These are phyloP conservation scores for Streblospio benedicti DNA, from an alignment of 1,140 invertebrate genomes.

Conservation along the genomic window DNA sequence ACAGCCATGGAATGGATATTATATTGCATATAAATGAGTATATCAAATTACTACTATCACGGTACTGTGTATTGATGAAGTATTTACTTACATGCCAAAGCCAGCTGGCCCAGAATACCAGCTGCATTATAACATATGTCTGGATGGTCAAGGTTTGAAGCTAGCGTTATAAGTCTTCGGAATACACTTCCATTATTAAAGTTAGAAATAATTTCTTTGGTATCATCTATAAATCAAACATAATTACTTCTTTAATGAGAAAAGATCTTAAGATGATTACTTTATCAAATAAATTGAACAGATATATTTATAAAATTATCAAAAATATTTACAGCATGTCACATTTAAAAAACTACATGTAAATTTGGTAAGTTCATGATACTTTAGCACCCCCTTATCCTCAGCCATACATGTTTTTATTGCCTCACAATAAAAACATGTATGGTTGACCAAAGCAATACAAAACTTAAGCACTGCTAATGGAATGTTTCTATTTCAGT, in stretches of 20 bases:
- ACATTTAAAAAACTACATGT: background rate
- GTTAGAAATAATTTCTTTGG: conserved; percentile 25
- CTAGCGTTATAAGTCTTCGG: conserved; percentile 27
- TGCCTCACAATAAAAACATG: background rate
- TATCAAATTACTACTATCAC: background rate
- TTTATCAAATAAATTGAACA: background rate
- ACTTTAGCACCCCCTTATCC: too few relatives aligned
- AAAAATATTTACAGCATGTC: background rate
- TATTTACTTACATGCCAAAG: conserved; percentile 25
- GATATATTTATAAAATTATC: background rate
- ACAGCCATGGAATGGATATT: too few relatives aligned
- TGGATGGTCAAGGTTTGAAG: conserved; percentile 23
- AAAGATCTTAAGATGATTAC: too few relatives aligned
- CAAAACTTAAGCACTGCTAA: background rate
- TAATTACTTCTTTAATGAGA: background rate
- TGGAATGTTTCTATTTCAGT: background rate
- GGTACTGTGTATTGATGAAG: background rate
- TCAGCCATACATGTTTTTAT: background rate
- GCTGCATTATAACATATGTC: conserved; percentile 38
- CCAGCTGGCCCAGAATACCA: conserved; percentile 31
- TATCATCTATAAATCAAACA: conserved; percentile 26
- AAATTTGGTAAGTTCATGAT: too few relatives aligned
- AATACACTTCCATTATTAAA: conserved; percentile 26
- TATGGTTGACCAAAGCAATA: background rate
- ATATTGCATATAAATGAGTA: background rate